Base-by-base conservation (phyloP, 1,140 invertebrate species). In the Laupala kohalensis region DNA sequence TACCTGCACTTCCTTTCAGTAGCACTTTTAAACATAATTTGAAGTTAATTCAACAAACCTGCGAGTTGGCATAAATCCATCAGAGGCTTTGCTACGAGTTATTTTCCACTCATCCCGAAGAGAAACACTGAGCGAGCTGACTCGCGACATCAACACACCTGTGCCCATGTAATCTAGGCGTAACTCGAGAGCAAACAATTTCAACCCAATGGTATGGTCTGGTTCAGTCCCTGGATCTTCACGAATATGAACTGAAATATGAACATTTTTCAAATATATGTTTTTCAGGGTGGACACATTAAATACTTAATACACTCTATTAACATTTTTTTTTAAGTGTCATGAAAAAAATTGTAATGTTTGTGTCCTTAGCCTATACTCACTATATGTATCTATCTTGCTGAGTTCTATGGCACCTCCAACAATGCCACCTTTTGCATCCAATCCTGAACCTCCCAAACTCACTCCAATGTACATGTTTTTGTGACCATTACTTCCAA, bases 161-260 rank as follows among this genome's bases (percentile, higher is more conserved):
- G 93, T 93, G 69, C 95, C 95, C 95, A 98, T 98, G 80, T 98
- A 98, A 83, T 98, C 96, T 25, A 98, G 81, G 24, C 94, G 85
- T 72, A 94, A 84, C 80, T 98, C 95, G 6, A 97, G 79, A 2
- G 94, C 93, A 77, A 89, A 88, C 65, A 97, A 84, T 78, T 90
- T 90, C 66, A 96, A 78, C n/a, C 92, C 91, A 37, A 94, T 83
- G 66, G 88, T 91, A 81, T 98, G 95, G 77, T 94, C 90, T 2
- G 94, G 95, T 80, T 95, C 92, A 74, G 89, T 87, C 30, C 92
- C 92, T 5, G 92, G 89, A 78, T 97, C 94, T 83, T 97, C 95
- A 74, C 89, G 86, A 69, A 96, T 92, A 77, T 92, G 89, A 76
- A 95, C 92, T 89, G 77, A 72, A 80, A 53, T 53, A 53, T 53